Percentiles rank a stretch among this genome's conserved stretches.
These are phyloP conservation scores for Lanius collurio DNA, from an alignment of 2,113 vertebrate genomes.

Conservation along the genomic window DNA sequence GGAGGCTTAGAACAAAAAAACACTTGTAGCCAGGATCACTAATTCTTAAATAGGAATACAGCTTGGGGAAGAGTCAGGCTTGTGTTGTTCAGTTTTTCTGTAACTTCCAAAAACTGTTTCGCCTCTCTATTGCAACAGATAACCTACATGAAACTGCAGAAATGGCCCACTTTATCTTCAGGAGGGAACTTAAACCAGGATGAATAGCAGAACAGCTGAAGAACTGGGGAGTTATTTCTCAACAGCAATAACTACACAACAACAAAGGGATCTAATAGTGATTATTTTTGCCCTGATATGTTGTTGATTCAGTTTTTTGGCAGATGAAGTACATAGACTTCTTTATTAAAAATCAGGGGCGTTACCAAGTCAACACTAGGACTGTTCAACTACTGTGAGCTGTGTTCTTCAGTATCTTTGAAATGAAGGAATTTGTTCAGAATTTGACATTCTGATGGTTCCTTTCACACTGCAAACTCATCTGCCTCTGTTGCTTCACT, in stretches of 20 bases:
- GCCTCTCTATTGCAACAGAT: background rate
- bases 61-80: background rate
- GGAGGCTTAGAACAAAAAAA: background rate
- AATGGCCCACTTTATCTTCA: background rate
- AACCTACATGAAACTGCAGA: background rate
- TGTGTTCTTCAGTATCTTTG: background rate
- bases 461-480: background rate
- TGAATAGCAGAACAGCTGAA: background rate
- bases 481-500: background rate
- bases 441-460: background rate
- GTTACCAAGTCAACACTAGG: background rate
- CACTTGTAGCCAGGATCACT: background rate
- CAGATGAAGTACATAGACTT: background rate
- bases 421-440: background rate
- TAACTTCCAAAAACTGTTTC: background rate
- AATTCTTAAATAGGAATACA: background rate
- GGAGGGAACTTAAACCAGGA: background rate
- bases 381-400: background rate
- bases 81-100: background rate
- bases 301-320: background rate
- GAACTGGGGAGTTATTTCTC: background rate
- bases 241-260: background rate
- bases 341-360: background rate
- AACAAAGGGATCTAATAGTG: background rate
- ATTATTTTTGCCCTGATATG: background rate